phyloP scores from a whole-genome alignment of 2,113 vertebrate genomes.

The Ceratotherium simum region DNA sequence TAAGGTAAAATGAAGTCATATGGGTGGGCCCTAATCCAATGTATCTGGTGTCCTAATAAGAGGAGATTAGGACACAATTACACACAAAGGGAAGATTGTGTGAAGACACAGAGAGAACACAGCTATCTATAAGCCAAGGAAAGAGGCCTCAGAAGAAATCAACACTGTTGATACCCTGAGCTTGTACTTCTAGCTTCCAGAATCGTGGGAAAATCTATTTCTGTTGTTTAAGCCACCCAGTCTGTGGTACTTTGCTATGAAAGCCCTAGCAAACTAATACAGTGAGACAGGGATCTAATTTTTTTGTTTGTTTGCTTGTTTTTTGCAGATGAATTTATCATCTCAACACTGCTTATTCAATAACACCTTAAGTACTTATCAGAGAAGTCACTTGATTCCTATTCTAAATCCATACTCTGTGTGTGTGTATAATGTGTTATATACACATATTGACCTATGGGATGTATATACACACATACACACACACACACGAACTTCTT shows the following conservation, averaged over 20 bases:
- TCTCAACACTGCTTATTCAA: neutral
- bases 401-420: neutral
- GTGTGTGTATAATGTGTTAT: neutral
- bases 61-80: neutral
- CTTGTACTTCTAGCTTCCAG: neutral
- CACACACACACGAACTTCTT: neutral
- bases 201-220: neutral
- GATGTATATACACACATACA: neutral
- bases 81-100: no score
- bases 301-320: neutral
- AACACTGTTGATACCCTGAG: rapidly evolving
- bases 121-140: neutral
- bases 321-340: neutral
- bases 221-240: neutral
- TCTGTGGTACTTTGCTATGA: neutral
- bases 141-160: neutral
- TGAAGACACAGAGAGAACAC: neutral
- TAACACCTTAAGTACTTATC: neutral
- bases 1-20: neutral
- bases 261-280: neutral
- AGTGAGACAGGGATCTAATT: neutral
- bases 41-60: neutral
- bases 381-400: neutral
- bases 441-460: neutral
- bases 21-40: neutral